Evolutionary conservation across 2,888 invertebrate genomes (phyloP).

Genomic region (Erebia palarica): DNA sequence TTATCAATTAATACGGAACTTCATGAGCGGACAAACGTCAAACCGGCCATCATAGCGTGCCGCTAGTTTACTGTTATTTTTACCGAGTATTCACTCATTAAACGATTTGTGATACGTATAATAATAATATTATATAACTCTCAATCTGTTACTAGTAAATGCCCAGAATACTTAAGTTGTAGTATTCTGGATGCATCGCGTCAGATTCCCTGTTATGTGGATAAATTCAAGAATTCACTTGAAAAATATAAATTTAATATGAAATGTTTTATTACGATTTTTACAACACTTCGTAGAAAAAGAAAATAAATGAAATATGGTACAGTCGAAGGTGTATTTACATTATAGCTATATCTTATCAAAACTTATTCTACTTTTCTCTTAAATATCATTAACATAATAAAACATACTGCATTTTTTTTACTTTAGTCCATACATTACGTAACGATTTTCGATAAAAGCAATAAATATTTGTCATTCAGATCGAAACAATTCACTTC

Average conservation of each 20-base stretch:
- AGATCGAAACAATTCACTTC: slow-evolving; percentile 68
- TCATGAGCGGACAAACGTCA: too few species aligned
- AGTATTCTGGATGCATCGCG: slow-evolving; percentile 1
- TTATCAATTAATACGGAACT: too few species aligned
- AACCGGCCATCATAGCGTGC: too few species aligned
- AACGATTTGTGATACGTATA: neutral
- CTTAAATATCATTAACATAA: slow-evolving; percentile 42
- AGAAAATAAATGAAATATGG: slow-evolving; percentile 15
- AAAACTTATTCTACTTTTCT: slow-evolving; percentile 47
- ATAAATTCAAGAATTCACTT: too few species aligned
- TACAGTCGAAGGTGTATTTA: slow-evolving; percentile 30
- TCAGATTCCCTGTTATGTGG: neutral
- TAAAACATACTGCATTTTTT: slow-evolving; percentile 32
- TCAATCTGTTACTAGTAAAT: neutral
- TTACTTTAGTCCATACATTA: slow-evolving; percentile 1
- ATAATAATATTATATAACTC: neutral
- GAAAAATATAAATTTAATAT: neutral
- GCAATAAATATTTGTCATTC: slow-evolving; percentile 47
- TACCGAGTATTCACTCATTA: too few species aligned
- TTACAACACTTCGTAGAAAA: slow-evolving; percentile 5
- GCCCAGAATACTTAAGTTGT: neutral
- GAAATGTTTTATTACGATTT: neutral
- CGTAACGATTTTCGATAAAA: slow-evolving; percentile 16
- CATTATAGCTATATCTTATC: slow-evolving; percentile 44
- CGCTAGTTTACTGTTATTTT: too few species aligned